These are phyloP conservation scores for Lycocorax pyrrhopterus DNA, from an alignment of 2,113 vertebrate genomes.

Conservation along the genomic window DNA sequence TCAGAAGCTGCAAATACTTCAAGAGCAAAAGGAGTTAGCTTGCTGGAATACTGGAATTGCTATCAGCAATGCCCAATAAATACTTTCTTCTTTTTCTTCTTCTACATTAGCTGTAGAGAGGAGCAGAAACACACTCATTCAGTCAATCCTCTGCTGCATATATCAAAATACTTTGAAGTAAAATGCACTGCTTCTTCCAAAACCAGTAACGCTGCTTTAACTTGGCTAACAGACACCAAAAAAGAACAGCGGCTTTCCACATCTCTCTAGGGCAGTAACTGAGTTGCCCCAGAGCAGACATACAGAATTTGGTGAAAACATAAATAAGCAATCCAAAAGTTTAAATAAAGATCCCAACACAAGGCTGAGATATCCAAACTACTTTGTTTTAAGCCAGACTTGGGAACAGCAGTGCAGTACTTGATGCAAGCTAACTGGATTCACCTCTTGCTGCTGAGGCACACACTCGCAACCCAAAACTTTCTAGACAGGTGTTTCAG, in stretches of 20 bases:
- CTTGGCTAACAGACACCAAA: not conserved
- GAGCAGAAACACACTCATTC: not conserved
- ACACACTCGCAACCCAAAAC: not conserved
- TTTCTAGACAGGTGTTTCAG: not conserved
- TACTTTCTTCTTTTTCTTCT: not conserved
- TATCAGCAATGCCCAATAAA: not conserved
- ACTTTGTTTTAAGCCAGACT: not conserved
- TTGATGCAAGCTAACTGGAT: not conserved
- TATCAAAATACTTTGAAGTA: not conserved
- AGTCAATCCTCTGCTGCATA: not conserved
- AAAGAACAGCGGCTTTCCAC: not conserved
- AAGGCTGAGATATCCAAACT: not conserved
- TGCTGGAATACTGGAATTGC: not conserved
- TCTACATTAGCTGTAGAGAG: not conserved
- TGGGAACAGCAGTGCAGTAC: not conserved
- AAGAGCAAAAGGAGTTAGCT: not conserved
- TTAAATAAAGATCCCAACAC: not conserved
- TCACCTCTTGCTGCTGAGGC: not conserved
- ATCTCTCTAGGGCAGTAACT: not conserved
- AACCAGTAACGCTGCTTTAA: not conserved
- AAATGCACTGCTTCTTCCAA: not conserved
- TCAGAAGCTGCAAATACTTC: not conserved
- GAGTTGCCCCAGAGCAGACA: not conserved
- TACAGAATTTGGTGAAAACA: not conserved
- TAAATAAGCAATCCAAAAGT: not conserved